Percentiles rank a stretch among this genome's conserved stretches.
phyloP scores from a whole-genome alignment of 2,113 vertebrate genomes.

The Phalacrocorax pelagicus region DNA sequence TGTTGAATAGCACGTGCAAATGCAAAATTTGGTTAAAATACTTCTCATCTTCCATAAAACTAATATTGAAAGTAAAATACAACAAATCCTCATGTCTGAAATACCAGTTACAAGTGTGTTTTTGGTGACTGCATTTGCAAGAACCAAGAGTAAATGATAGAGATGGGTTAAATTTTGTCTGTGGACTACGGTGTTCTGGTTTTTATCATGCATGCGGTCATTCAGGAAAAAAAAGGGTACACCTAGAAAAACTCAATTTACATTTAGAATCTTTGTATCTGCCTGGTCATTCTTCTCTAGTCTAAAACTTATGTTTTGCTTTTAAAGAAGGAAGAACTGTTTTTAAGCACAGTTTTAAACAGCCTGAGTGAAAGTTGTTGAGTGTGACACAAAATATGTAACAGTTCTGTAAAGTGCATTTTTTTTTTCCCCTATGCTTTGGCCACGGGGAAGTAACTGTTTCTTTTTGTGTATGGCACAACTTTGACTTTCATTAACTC shows the following conservation, averaged over 20 bases:
- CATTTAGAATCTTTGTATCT: slow-evolving; percentile 24
- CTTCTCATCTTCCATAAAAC: background rate
- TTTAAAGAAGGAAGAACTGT: background rate
- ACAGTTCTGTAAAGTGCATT: background rate
- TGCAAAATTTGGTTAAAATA: background rate
- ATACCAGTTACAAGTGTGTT: background rate
- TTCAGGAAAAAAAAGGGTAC: background rate
- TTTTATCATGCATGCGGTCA: slow-evolving; percentile 7
- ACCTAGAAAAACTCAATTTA: slow-evolving; percentile 13
- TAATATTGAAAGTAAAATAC: background rate
- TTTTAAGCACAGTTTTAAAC: background rate
- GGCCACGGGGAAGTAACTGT: background rate
- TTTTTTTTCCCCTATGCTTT: background rate
- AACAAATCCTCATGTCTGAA: background rate
- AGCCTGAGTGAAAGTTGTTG: background rate
- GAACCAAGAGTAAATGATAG: background rate
- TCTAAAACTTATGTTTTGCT: background rate
- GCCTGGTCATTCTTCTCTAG: background rate
- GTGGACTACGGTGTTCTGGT: slow-evolving; percentile 7
- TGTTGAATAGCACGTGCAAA: background rate
- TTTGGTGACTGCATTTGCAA: background rate
- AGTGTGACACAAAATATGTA: background rate
- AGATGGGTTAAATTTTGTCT: slow-evolving; percentile 7
- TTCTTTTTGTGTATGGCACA: background rate
- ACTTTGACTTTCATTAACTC: background rate